These are phyloP conservation scores for Sciurus vulgaris DNA, from an alignment of 2,797 vertebrate species.

Conservation along the genomic window DNA sequence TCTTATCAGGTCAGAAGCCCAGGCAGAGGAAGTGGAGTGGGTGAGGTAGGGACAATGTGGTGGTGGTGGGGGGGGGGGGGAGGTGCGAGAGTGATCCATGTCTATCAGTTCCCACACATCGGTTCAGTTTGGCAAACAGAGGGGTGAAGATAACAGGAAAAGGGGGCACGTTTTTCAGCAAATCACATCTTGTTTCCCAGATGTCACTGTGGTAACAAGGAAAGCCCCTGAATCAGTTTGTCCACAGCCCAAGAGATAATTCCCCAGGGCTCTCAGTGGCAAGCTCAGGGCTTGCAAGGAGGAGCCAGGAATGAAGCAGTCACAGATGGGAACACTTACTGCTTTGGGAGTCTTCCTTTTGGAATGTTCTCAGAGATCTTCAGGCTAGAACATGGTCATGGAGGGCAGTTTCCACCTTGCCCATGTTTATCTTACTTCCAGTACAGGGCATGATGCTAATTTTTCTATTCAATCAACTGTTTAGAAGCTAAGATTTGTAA, in stretches of 20 bases:
- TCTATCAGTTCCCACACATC: slow-evolving; percentile 48
- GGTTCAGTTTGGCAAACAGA: slow-evolving; percentile 2
- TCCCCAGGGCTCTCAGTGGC: not conserved
- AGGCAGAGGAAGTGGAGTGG: not conserved
- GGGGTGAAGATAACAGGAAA: slow-evolving; percentile 78
- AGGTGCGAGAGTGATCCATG: not conserved
- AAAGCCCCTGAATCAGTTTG: slow-evolving; percentile 75
- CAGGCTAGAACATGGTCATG: not conserved
- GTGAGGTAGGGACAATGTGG: not conserved
- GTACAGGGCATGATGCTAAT: not conserved
- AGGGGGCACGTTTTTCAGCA: not conserved
- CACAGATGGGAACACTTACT: slow-evolving; percentile 18
- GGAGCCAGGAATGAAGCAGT: not conserved
- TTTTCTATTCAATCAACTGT: slow-evolving; percentile 27
- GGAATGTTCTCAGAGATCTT: slow-evolving; percentile 15
- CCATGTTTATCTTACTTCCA: slow-evolving; percentile 39
- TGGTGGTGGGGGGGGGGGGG: no score
- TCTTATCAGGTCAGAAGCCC: not conserved
- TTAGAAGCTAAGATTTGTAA: slow-evolving; percentile 17
- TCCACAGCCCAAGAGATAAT: not conserved
- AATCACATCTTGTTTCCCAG: slow-evolving; percentile 35
- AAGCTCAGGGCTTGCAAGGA: slow-evolving; percentile 13
- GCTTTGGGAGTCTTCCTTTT: slow-evolving; percentile 22
- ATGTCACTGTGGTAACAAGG: slow-evolving; percentile 68
- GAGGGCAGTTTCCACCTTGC: not conserved